Percentiles rank a stretch among this genome's conserved stretches.
Conservation (phyloP, 2,888 invertebrate genomes). For the Apodemia hepburni region DNA sequence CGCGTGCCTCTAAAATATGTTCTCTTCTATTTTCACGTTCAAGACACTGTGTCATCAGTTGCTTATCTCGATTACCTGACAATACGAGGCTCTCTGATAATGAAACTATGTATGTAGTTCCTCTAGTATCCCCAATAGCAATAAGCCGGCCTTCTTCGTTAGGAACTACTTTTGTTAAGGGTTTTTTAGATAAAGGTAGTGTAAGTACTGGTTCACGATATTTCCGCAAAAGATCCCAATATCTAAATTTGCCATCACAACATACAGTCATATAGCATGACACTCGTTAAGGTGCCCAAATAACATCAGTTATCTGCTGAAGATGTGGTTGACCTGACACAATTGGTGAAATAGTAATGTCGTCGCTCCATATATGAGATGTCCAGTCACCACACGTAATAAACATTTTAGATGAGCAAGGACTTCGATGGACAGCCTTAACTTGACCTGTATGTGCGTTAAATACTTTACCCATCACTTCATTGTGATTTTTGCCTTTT, state of each 20-base stretch:
- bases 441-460: slow-evolving; percentile 79
- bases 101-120: slow-evolving; percentile 83
- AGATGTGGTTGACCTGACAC: slow-evolving; percentile 43
- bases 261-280: slow-evolving; percentile 22
- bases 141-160: slow-evolving; percentile 81
- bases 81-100: slow-evolving; percentile 82
- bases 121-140: slow-evolving; percentile 83
- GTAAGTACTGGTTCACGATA: slow-evolving; percentile 83
- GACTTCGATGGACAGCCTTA: slow-evolving; percentile 81
- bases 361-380: slow-evolving; percentile 83
- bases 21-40: slow-evolving; percentile 92
- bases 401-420: slow-evolving; percentile 83
- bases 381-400: slow-evolving; percentile 83
- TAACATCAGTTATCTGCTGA: slow-evolving; percentile 45
- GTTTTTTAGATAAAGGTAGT: slow-evolving; percentile 74
- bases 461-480: slow-evolving; percentile 79
- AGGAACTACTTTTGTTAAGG: slow-evolving; percentile 81
- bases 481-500: slow-evolving; percentile 82
- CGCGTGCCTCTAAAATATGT: slow-evolving; percentile 91
- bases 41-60: slow-evolving; percentile 84
- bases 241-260: slow-evolving; percentile 84
- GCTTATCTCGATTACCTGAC: slow-evolving; percentile 85
- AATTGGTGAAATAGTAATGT: slow-evolving; percentile 64
- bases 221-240: slow-evolving; percentile 89
- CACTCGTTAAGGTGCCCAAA: slow-evolving; percentile 35